Conservation (phyloP, 2,888 invertebrate genomes). For the Laspeyria flexula region DNA sequence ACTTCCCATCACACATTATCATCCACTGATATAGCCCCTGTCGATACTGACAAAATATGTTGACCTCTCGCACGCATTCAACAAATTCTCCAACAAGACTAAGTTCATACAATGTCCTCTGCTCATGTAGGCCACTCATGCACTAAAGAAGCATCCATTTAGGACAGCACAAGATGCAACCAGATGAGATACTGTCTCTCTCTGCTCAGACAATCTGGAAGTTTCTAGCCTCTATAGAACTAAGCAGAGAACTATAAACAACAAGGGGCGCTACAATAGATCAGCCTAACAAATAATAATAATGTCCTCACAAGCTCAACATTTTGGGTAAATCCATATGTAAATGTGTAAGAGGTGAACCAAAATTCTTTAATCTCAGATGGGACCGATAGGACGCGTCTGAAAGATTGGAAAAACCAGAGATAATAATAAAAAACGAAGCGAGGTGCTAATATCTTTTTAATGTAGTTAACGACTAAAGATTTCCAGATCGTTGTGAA, state of each 20-base stretch:
- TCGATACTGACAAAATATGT: slow-evolving; percentile 15
- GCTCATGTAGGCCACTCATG: no score
- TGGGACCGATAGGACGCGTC: slow-evolving; percentile 30
- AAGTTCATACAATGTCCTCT: no score
- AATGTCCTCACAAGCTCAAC: slow-evolving; percentile 50
- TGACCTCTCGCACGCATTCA: slow-evolving; percentile 17
- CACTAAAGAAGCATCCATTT: no score
- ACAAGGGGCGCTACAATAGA: no score
- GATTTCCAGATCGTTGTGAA: slow-evolving; percentile 48
- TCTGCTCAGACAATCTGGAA: no score
- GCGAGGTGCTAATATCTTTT: slow-evolving; percentile 51
- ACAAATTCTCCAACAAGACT: slow-evolving; percentile 33
- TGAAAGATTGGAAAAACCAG: slow-evolving; percentile 58
- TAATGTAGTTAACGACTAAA: slow-evolving; percentile 56
- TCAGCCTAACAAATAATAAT: not conserved
- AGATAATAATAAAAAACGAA: slow-evolving; percentile 54
- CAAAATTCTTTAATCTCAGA: slow-evolving; percentile 53
- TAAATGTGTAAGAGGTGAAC: slow-evolving; percentile 52
- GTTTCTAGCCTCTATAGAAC: no score
- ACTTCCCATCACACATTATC: slow-evolving; percentile 39
- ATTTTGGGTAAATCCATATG: slow-evolving; percentile 67
- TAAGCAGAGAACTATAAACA: no score
- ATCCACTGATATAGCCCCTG: slow-evolving; percentile 19
- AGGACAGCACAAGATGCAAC: no score
- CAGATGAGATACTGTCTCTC: no score